phyloP scores from a whole-genome alignment of 2,797 vertebrate species.

The Rhinophrynus dorsalis region DNA sequence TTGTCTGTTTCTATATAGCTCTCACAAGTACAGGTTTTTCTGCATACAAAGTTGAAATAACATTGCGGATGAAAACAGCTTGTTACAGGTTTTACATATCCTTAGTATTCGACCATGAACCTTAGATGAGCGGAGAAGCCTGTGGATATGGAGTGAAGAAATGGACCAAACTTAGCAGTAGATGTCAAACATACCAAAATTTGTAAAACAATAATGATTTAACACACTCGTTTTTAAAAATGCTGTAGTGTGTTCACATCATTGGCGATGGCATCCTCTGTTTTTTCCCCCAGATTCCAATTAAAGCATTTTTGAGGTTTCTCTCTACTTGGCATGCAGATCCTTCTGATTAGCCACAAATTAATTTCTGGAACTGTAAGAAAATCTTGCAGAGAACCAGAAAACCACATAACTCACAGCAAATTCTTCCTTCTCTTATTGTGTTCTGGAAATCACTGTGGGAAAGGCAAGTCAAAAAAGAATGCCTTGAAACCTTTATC shows the following conservation, averaged over 20 bases:
- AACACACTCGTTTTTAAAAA: conserved; percentile 56
- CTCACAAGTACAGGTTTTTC: too few species aligned
- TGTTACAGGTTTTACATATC: too few species aligned
- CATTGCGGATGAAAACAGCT: too few species aligned
- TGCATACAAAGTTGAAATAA: too few species aligned
- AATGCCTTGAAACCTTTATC: conserved; percentile 7
- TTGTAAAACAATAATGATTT: conserved; percentile 64
- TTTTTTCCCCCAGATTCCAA: conserved; percentile 45
- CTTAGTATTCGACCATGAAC: too few species aligned
- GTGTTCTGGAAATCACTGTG: conserved; percentile 33
- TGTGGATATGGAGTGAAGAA: conserved; percentile 52
- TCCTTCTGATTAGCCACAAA: conserved; percentile 71
- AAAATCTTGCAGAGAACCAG: conserved; percentile 70
- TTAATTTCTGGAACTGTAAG: conserved; percentile 72
- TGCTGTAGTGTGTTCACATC: conserved; percentile 2
- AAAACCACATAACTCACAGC: conserved; percentile 64
- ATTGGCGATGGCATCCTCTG: not conserved
- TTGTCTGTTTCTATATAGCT: too few species aligned
- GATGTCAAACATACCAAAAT: conserved; percentile 52
- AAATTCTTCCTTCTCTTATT: conserved; percentile 62
- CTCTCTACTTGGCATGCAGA: conserved; percentile 65
- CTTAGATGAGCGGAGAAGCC: too few species aligned
- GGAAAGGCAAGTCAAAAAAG: conserved; percentile 31
- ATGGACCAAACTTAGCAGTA: conserved; percentile 81
- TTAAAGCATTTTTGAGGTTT: conserved; percentile 72